Base-by-base conservation (phyloP, 2,888 invertebrate genomes). In the Drosophila bunnanda region DNA sequence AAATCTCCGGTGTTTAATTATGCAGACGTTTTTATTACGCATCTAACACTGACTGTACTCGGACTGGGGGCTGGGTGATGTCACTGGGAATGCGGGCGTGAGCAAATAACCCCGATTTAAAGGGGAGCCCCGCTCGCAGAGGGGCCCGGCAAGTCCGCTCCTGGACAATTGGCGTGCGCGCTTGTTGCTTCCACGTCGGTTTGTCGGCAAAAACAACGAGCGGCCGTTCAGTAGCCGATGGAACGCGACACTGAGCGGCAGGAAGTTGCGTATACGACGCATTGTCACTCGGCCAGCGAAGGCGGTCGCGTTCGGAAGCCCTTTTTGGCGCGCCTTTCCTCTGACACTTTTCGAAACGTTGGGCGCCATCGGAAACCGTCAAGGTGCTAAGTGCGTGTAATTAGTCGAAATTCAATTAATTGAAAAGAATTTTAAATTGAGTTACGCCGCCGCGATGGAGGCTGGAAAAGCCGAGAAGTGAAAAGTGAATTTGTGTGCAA, bases 201-300 rank as follows among this genome's bases (percentile, higher is more conserved):
- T 46, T 60, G 57, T 74, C 76, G 59, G 48, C 75, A 50, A 50
- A 50, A 32, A 50, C 50, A 66, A 70, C 82, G 88, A 78, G 61
- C 75, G 78, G 61, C 58, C 69, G 76, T 84, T 89, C 84, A 86
- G 85, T 88, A 79, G 86, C 86, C 85, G 88, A 89, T 84, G 75
- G 89, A 77, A 80, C 85, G 89, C 82, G 85, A 80, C 80, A 73
- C 86, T 73, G 86, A 75, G 80, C 89, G 87, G 87, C 82, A 84
- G 89, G 85, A 84, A 89, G 61, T 86, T 80, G 88, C 85, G 85
- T 89, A 88, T 82, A 84, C 86, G 86, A 80, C 85, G 84, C 84
- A 66, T 74, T 72, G 70, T 44, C 66, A 52, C 41, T 30, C 76
- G 55, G 53, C 46, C 25, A 38, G 54, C 55, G 50, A 48, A 50